phyloP scores from a whole-genome alignment of 2,797 vertebrate species.

The Syncerus caffer region DNA sequence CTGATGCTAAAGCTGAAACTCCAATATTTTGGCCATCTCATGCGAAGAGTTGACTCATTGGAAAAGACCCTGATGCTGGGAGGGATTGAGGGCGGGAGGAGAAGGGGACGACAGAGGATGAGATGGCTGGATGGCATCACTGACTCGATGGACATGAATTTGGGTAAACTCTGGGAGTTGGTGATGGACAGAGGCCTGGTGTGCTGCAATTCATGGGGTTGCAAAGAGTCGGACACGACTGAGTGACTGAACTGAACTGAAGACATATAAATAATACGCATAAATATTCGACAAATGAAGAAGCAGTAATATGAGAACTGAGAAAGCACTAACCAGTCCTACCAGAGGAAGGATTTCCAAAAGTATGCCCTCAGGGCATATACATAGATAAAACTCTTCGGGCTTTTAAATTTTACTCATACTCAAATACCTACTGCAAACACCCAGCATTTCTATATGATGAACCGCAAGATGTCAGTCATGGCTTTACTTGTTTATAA shows the following conservation, averaged over 20 bases:
- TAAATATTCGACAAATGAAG: neutral
- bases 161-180: too few species aligned
- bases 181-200: too few species aligned
- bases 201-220: too few species aligned
- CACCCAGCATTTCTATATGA: neutral
- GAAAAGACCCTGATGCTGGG: too few species aligned
- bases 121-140: too few species aligned
- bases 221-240: too few species aligned
- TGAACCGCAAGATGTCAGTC: neutral
- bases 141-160: too few species aligned
- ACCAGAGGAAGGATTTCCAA: neutral
- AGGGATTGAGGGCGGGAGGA: too few species aligned
- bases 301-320: neutral
- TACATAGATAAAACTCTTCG: neutral
- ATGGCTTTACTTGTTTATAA: neutral
- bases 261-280: neutral
- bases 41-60: accelerated
- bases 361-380: neutral
- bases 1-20: too few species aligned
- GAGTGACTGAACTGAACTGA: neutral
- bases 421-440: neutral
- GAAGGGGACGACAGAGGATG: too few species aligned
- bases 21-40: too few species aligned
- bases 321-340: neutral
- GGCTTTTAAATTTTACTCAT: neutral